These are phyloP conservation scores for Polypedilum pembai DNA, from an alignment of 1,140 invertebrate species.

Conservation along the genomic window DNA sequence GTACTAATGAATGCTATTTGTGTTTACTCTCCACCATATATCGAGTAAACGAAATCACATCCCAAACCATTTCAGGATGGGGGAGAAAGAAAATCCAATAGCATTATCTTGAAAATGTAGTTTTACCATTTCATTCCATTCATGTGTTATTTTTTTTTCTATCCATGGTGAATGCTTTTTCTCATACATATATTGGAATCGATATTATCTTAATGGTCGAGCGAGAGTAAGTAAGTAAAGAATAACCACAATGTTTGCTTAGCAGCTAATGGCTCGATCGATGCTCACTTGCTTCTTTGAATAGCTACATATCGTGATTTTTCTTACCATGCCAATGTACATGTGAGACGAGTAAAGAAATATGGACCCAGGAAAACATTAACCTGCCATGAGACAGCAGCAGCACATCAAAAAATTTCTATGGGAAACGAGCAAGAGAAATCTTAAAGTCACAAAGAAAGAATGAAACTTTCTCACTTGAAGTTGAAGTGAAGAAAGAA, in stretches of 20 bases:
- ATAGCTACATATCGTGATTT: background rate
- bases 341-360: too few relatives aligned
- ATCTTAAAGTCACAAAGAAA: too few relatives aligned
- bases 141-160: background rate
- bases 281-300: background rate
- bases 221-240: background rate
- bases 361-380: too few relatives aligned
- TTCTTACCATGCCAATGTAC: background rate
- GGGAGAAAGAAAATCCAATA: background rate
- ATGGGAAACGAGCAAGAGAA: too few relatives aligned
- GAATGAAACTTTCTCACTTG: too few relatives aligned
- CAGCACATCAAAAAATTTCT: too few relatives aligned
- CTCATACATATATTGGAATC: conserved; percentile 1
- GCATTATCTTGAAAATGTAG: conserved; percentile 12
- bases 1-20: background rate
- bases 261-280: conserved; percentile 19
- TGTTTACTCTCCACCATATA: background rate
- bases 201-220: conserved; percentile 26
- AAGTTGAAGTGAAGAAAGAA: background rate
- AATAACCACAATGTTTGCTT: conserved; percentile 21
- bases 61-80: background rate
- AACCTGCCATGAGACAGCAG: too few relatives aligned
- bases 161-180: conserved; percentile 4
- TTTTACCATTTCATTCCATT: background rate
- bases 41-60: background rate